Evolutionary conservation across 1,140 invertebrate genomes (phyloP).

Genomic region (Latrodectus geometricus): DNA sequence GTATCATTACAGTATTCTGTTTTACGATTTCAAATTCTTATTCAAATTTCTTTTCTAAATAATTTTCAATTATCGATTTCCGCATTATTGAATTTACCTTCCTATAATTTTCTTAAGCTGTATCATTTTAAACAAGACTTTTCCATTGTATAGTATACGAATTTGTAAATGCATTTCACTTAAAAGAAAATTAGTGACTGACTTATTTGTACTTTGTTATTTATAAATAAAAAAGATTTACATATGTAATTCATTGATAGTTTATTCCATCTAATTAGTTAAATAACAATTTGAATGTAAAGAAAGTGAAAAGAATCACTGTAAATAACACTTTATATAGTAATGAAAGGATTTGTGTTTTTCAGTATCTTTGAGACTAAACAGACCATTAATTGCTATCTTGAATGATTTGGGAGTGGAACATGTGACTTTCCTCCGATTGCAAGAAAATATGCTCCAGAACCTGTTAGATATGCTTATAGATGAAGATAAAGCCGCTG

Average conservation of each 20-base stretch:
- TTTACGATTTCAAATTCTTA: too few relatives aligned
- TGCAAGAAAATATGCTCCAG: slow-evolving; percentile 50
- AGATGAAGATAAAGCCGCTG: slow-evolving; percentile 52
- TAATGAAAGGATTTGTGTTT: neutral
- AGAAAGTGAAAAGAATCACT: neutral
- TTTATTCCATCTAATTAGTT: neutral
- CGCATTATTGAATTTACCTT: too few relatives aligned
- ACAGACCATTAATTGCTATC: slow-evolving; percentile 64
- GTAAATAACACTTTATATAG: neutral
- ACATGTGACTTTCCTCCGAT: slow-evolving; percentile 35
- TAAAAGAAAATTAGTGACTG: neutral
- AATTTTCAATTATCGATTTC: too few relatives aligned
- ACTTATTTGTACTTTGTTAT: neutral
- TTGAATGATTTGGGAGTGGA: slow-evolving; percentile 62
- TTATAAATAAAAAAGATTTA: neutral
- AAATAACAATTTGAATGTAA: neutral
- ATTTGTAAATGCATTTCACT: too few relatives aligned
- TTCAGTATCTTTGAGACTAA: slow-evolving; percentile 58
- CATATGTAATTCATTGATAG: neutral
- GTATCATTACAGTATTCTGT: too few relatives aligned
- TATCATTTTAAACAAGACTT: too few relatives aligned
- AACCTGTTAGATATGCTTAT: slow-evolving; percentile 59
- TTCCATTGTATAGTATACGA: too few relatives aligned
- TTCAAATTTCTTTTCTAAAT: too few relatives aligned
- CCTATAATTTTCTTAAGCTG: too few relatives aligned